Evolutionary conservation across 92 coral and sea anemone genomes (phyloP).

Genomic region (Actinostola sp.): DNA sequence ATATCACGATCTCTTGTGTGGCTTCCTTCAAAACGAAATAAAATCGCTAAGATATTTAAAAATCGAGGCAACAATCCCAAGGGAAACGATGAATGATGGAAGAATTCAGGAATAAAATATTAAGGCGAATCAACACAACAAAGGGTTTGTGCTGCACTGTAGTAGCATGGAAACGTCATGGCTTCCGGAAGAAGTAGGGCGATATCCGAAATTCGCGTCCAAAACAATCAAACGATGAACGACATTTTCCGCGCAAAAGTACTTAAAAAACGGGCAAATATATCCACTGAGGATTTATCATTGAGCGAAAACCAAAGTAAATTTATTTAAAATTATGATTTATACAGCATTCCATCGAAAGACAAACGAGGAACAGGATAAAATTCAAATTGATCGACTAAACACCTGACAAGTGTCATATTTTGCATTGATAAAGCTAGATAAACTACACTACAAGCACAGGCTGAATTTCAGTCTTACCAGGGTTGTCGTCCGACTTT

Average conservation of each 20-base stretch:
- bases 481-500: conserved; percentile 64
- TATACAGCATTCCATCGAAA: conserved; percentile 39
- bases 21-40: not conserved
- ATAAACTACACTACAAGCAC: not conserved
- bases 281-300: not conserved
- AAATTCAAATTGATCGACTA: conserved; percentile 5
- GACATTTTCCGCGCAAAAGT: conserved; percentile 9
- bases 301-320: not conserved
- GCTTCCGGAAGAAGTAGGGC: conserved; percentile 31
- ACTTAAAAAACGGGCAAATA: not conserved
- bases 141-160: conserved; percentile 32
- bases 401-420: conserved; percentile 37
- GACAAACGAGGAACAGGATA: conserved; percentile 21
- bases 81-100: no score
- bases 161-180: conserved; percentile 4
- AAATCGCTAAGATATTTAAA: not conserved
- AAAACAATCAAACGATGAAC: not conserved
- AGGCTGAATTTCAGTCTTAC: conserved; percentile 37
- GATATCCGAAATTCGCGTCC: conserved; percentile 5
- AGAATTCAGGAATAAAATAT: no score
- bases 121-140: not conserved
- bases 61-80: not conserved
- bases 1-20: no score
- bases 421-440: conserved; percentile 1
- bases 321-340: conserved; percentile 8